Conservation (phyloP, 2,797 vertebrate genomes). For the Gymnothorax javanicus region DNA sequence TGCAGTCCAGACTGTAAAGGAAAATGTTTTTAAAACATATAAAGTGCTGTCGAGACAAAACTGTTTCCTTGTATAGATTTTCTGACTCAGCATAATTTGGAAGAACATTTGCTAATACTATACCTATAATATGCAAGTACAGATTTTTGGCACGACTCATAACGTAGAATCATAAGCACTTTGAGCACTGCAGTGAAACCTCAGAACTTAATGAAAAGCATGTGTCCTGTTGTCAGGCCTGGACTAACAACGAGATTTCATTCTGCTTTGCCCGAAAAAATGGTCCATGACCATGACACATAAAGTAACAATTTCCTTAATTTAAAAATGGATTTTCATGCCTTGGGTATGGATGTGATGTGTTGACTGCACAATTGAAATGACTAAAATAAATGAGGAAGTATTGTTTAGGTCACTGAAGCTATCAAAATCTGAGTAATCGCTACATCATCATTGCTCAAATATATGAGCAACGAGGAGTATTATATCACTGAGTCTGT, state of each 20-base stretch:
- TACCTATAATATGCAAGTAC: too few relatives aligned
- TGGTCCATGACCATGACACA: not conserved
- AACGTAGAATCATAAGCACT: too few relatives aligned
- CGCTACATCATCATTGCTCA: not conserved
- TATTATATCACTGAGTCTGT: not conserved
- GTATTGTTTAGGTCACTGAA: too few relatives aligned
- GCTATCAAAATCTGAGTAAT: not conserved
- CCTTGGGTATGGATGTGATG: not conserved
- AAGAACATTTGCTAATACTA: too few relatives aligned
- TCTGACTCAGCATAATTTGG: too few relatives aligned
- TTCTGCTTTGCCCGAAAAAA: not conserved
- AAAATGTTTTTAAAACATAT: too few relatives aligned
- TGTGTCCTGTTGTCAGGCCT: not conserved
- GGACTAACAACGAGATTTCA: not conserved
- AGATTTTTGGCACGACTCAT: too few relatives aligned
- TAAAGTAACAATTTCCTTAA: not conserved
- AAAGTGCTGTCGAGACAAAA: too few relatives aligned
- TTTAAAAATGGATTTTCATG: not conserved
- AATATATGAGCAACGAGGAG: not conserved
- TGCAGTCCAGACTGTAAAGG: too few relatives aligned
- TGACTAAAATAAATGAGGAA: too few relatives aligned
- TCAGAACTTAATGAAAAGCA: not conserved
- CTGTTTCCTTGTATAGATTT: too few relatives aligned
- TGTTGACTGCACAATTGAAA: not conserved
- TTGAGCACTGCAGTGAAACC: too few relatives aligned